A percentile compares a stretch with the other conserved stretches of the same genome.
phyloP scores from a whole-genome alignment of 2,797 vertebrate genomes.

The Phalloptychus januarius region DNA sequence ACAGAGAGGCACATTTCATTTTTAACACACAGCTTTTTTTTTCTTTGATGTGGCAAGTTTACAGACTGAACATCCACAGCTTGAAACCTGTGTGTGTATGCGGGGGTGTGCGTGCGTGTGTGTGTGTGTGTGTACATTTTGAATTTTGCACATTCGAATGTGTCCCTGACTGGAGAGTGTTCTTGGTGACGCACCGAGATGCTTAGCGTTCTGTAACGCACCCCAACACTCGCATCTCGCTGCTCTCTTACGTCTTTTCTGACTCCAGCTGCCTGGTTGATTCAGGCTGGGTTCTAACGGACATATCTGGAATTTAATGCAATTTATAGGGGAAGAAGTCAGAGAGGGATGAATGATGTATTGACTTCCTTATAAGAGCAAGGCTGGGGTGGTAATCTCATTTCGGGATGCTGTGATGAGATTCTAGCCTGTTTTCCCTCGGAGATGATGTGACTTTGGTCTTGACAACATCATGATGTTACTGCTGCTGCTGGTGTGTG shows the following conservation, averaged over 20 bases:
- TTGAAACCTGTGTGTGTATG: conserved; percentile 38
- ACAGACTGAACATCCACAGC: conserved; percentile 33
- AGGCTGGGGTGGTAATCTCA: conserved; percentile 72
- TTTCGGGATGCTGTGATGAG: conserved; percentile 75
- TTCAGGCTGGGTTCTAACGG: conserved; percentile 61
- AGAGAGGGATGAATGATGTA: conserved; percentile 73
- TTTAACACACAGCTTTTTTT: not conserved
- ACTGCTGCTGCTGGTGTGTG: conserved; percentile 14
- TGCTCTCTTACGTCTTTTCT: conserved; percentile 10
- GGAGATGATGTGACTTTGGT: conserved; percentile 75
- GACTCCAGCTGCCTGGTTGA: conserved; percentile 37
- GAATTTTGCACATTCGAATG: conserved; percentile 55
- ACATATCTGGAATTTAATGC: conserved; percentile 70
- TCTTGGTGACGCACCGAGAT: conserved; percentile 59
- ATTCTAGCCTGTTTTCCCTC: conserved; percentile 76
- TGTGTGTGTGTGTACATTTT: conserved; percentile 30
- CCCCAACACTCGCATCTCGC: conserved; percentile 23
- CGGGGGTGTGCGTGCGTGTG: no score
- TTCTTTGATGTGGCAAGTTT: conserved; percentile 23
- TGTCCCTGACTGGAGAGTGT: conserved; percentile 62
- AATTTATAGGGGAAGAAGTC: conserved; percentile 71
- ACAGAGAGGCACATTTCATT: not conserved
- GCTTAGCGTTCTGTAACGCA: conserved; percentile 42
- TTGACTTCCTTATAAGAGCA: conserved; percentile 76
- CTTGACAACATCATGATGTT: conserved; percentile 58